A percentile compares a stretch with the other conserved stretches of the same genome.
phyloP scores from a whole-genome alignment of 1,140 invertebrate species.

The Ylistrum balloti region DNA sequence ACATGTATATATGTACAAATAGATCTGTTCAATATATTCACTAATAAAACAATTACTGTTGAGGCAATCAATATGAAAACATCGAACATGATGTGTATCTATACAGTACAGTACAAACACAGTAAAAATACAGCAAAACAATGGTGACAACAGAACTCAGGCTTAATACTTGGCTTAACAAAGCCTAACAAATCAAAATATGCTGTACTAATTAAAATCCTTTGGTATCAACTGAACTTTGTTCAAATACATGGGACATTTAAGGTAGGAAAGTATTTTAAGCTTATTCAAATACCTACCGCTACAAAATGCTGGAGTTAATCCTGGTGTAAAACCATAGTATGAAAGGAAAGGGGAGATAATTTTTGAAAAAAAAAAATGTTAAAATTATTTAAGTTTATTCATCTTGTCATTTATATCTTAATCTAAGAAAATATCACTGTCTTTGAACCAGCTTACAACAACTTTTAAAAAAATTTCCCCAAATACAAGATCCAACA shows the following conservation, averaged over 20 bases:
- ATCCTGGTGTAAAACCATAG: too few relatives aligned
- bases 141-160: not conserved
- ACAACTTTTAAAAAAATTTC: too few relatives aligned
- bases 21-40: not conserved
- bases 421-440: too few relatives aligned
- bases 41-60: not conserved
- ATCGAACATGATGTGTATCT: not conserved
- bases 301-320: too few relatives aligned
- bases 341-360: not conserved
- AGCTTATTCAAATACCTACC: too few relatives aligned
- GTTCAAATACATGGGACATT: not conserved
- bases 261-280: not conserved
- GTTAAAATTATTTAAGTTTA: too few relatives aligned
- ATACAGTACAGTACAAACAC: not conserved
- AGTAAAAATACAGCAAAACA: slow-evolving; percentile 27
- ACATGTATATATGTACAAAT: not conserved
- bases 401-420: too few relatives aligned
- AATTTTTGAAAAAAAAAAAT: not conserved
- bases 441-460: too few relatives aligned
- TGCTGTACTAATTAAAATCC: not conserved
- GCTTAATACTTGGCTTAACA: not conserved
- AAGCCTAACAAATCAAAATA: not conserved
- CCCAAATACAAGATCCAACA: too few relatives aligned
- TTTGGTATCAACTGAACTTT: slow-evolving; percentile 20
- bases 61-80: slow-evolving; percentile 18